A percentile compares a stretch with the other conserved stretches of the same genome.
These are phyloP conservation scores for Nothobranchius furzeri DNA, from an alignment of 2,113 vertebrate species.

Conservation along the genomic window DNA sequence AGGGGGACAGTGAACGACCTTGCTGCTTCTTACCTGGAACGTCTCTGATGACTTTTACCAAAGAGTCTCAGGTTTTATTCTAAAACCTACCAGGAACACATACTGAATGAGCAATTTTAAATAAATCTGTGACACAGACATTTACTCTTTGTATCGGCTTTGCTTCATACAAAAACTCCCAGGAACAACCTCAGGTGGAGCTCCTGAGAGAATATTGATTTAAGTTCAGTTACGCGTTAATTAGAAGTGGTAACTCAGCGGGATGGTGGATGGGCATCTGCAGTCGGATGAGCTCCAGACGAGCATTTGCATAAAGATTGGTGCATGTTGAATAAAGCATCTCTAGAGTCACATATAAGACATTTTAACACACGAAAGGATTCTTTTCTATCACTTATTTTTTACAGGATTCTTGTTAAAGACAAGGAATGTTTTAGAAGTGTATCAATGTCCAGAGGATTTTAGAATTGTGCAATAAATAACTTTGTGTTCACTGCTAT, in stretches of 20 bases:
- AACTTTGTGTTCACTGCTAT: too few species aligned
- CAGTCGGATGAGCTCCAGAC: neutral
- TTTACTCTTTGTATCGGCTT: too few species aligned
- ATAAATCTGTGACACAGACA: too few species aligned
- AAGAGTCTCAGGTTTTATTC: too few species aligned
- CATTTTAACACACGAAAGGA: neutral
- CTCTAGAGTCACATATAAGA: neutral
- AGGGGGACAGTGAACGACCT: constrained; percentile 15
- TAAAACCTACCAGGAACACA: too few species aligned
- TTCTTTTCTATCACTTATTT: too few species aligned
- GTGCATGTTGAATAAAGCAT: neutral
- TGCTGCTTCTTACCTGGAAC: constrained; percentile 29
- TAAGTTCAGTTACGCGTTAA: neutral
- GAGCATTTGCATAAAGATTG: neutral
- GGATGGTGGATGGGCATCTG: neutral
- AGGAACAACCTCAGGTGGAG: neutral
- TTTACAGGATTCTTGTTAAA: too few species aligned
- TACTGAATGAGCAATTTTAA: too few species aligned
- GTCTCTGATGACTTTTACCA: constrained; percentile 19
- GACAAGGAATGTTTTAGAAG: too few species aligned
- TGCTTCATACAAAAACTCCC: too few species aligned
- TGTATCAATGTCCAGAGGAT: too few species aligned
- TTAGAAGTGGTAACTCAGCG: neutral
- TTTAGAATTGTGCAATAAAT: too few species aligned
- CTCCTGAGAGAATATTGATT: neutral